These are phyloP conservation scores for Drosophila mayri DNA, from an alignment of 1,140 invertebrate genomes.

Conservation along the genomic window DNA sequence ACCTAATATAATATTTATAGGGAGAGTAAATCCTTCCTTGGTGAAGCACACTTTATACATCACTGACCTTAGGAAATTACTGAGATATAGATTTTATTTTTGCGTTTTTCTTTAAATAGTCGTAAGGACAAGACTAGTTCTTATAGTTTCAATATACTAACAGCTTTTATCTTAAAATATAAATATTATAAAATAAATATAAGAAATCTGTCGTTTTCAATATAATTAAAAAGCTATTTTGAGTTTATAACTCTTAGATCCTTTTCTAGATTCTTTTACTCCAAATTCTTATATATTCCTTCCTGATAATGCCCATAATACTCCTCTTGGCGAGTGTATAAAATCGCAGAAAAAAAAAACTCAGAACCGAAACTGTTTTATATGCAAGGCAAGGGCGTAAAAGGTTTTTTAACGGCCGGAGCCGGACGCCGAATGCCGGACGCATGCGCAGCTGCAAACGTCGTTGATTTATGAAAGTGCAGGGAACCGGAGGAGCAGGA, in stretches of 20 bases:
- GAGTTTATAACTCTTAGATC: no score
- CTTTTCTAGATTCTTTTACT: neutral
- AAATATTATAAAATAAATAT: neutral
- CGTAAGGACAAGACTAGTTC: no score
- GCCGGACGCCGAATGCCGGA: slow-evolving; percentile 35
- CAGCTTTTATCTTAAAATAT: neutral
- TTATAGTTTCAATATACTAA: no score
- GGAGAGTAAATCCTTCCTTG: no score
- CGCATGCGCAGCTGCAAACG: slow-evolving; percentile 81
- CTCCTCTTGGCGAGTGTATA: slow-evolving; percentile 26
- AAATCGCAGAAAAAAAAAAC: slow-evolving; percentile 39
- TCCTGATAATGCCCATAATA: slow-evolving; percentile 9
- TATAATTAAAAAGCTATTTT: no score
- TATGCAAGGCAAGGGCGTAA: slow-evolving; percentile 82
- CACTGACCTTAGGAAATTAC: no score
- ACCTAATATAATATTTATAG: no score
- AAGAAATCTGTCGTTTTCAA: no score
- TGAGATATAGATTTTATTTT: no score
- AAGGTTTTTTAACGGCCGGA: slow-evolving; percentile 69
- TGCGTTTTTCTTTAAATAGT: no score
- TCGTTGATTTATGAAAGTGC: slow-evolving; percentile 83
- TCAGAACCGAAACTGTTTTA: slow-evolving; percentile 74
- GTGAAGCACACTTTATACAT: no score
- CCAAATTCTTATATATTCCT: neutral
- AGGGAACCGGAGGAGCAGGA: slow-evolving; percentile 55